Conservation (phyloP, 2,113 vertebrate genomes). For the Isurus oxyrinchus region DNA sequence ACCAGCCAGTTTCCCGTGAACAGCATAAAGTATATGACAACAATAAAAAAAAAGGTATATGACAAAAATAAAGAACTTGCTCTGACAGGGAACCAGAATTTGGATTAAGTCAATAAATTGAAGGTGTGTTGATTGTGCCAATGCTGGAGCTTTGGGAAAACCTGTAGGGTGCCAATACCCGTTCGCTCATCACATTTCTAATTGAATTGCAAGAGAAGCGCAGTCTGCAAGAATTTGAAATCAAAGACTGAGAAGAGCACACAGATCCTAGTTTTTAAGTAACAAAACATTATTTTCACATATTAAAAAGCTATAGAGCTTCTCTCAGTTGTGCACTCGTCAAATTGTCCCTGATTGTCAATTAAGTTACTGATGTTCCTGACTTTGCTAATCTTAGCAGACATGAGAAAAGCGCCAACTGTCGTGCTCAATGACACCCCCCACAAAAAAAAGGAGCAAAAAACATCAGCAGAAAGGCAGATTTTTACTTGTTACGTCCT, state of each 20-base stretch:
- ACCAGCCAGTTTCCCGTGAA: not conserved
- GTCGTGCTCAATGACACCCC: not conserved
- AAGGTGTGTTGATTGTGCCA: not conserved
- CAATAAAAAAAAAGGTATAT: not conserved
- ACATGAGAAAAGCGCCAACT: not conserved
- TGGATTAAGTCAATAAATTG: not conserved
- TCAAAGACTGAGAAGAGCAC: not conserved
- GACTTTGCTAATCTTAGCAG: not conserved
- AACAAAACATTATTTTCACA: not conserved
- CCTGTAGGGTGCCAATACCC: not conserved
- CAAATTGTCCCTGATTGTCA: not conserved
- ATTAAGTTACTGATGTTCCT: not conserved
- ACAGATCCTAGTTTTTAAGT: not conserved
- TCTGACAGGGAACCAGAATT: not conserved
- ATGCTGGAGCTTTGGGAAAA: not conserved
- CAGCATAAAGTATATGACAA: not conserved
- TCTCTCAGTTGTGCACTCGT: not conserved
- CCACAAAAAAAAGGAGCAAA: not conserved
- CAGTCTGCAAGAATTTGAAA: not conserved
- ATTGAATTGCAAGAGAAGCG: not conserved
- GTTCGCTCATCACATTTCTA: no score
- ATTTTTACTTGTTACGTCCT: not conserved
- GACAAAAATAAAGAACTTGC: not conserved
- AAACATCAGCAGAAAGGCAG: not conserved
- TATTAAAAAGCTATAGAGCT: not conserved